A percentile compares a stretch with the other conserved stretches of the same genome.
phyloP scores from a whole-genome alignment of 1,140 invertebrate species.

The Paralvinella palmiformis region DNA sequence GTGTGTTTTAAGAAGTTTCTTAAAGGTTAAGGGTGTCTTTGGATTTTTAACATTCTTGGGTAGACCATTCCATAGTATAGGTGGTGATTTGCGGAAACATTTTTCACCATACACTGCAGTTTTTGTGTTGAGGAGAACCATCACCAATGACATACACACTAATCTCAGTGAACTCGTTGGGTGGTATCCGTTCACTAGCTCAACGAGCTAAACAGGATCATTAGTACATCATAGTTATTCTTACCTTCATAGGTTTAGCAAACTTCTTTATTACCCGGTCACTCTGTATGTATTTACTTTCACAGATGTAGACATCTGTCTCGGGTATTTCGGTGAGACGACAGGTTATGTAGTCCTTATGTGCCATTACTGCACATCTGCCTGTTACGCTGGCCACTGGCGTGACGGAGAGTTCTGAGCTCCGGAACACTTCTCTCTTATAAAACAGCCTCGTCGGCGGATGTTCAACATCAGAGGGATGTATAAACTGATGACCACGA shows the following conservation, averaged over 20 bases:
- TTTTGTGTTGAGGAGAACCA: too few species aligned
- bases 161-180: too few species aligned
- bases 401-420: slow-evolving; percentile 84
- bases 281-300: slow-evolving; percentile 85
- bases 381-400: slow-evolving; percentile 70
- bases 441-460: slow-evolving; percentile 72
- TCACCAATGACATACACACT: too few species aligned
- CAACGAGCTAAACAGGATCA: too few species aligned
- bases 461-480: slow-evolving; percentile 77
- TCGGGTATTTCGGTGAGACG: slow-evolving; percentile 91
- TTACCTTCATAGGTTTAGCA: slow-evolving; percentile 45
- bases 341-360: slow-evolving; percentile 84
- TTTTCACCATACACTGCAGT: too few species aligned
- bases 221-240: too few species aligned
- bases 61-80: too few species aligned
- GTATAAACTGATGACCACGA: slow-evolving; percentile 86
- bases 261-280: slow-evolving; percentile 65
- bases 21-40: too few species aligned
- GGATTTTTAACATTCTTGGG: too few species aligned
- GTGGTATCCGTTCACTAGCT: too few species aligned
- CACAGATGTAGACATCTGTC: slow-evolving; percentile 87
- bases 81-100: too few species aligned
- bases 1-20: too few species aligned
- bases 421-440: slow-evolving; percentile 89
- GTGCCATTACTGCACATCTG: slow-evolving; percentile 77